Evolutionary conservation across 2,888 invertebrate species (phyloP), one percentile per base, ranked within the genome.

Genomic region (Eupithecia subumbrata): DNA sequence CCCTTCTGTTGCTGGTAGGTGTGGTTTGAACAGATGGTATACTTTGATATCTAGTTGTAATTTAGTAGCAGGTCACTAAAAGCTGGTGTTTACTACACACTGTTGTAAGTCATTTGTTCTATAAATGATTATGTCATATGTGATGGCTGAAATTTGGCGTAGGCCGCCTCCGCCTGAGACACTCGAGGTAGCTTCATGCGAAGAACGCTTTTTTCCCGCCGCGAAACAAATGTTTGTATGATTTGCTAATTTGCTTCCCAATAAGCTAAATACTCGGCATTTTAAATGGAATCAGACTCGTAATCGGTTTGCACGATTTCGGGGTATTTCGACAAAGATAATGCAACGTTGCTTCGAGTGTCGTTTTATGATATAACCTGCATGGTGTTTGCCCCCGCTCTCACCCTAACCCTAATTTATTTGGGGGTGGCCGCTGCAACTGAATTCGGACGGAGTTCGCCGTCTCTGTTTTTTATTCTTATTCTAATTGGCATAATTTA

Each of bases 401-500:
- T 12, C 66, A 40, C 37, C 37, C 66, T 67, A n/a, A 37, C 37
- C 66, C 40, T 67, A 67, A 67, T 67, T 67, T 67, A 67, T 37
- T 12, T 37, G 18, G 37, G 66, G 66, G 66, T 30, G 34, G 64
- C 37, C n/a, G 12, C 37, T 37, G 66, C 66, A 67, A 67, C n/a
- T n/a, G 66, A 34, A 40, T 67, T 67, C 12, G 60, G 60, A 60
- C 60, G 60, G 60, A 60, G 25, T 14, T 22, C 60, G 60, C 60
- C 25, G 60, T 60, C 12, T 60, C 22, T 60, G 11, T 56, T 60
- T 60, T 60, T 60, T 60, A 60, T 60, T 25, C 60, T 25, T 60
- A 60, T 60, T 60, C 60, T 60, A 22, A 25, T 60, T 60, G 60
- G 60, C 25, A 25, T 22, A 60, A 22, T 25, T 25, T 60, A 25